Base-by-base conservation (phyloP, 2,113 vertebrate genomes). In the Chloropsis cyanopogon region DNA sequence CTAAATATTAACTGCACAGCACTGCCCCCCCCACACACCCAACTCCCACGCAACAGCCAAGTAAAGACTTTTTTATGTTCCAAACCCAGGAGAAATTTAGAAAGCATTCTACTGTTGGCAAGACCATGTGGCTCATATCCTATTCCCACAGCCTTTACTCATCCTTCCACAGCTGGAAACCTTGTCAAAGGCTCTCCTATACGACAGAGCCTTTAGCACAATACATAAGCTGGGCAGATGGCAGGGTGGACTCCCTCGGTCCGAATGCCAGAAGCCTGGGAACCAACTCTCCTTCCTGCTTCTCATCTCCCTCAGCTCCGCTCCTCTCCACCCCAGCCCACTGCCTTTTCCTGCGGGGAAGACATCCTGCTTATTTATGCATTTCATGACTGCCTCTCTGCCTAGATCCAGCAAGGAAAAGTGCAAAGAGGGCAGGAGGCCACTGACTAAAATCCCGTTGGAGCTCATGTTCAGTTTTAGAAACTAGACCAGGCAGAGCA, bases 141-240 rank as follows among this genome's bases (percentile, higher is more conserved):
- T 92, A 96, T 96, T 97, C 96, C 95, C 96, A 97, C 95, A 97
- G 95, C 59, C 92, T 96, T 96, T 95, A 96, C 92, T 96, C 95
- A 94, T 96, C 93, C 82, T 68, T 95, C 95, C 96, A 96, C 94
- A 97, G 96, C 95, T 96, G 95, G 95, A 96, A 97, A 95, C 93
- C 56, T 88, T 96, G 93, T 95, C 93, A 94, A 94, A 96, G 76
- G 72, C 72, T 64, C 95, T 92, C 85, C 90, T 92, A 78, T 86
- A 66, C 2, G 11, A 95, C 93, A 90, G 90, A 73, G 82, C 63
- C 66, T 63, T 90, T 72, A 95, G 93, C 85, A 96, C 95, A 97
- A 95, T 86, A 77, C 94, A 96, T 73, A 88, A 94, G 80, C 88
- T 88, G 61, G 95, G 95, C 94, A 96, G 96, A 96, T 92, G 94